Evolutionary conservation across 2,797 vertebrate species (phyloP).

Genomic region (Sebastes oblongus): DNA sequence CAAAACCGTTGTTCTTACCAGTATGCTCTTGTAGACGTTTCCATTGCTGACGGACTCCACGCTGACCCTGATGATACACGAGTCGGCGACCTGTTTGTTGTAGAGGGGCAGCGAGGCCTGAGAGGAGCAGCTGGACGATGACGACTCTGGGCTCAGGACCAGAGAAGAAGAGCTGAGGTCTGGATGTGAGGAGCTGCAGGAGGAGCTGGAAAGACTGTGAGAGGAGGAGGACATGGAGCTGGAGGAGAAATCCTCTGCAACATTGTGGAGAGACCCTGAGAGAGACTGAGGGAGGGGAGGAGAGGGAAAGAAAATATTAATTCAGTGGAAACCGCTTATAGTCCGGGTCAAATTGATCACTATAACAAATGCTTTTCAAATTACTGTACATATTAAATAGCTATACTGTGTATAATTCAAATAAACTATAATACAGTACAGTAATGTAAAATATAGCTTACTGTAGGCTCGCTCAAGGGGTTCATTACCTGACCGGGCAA

Average conservation of each 20-base stretch:
- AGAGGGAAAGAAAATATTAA: background rate
- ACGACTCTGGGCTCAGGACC: constrained; percentile 46
- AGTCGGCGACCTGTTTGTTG: constrained; percentile 84
- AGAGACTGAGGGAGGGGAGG: constrained; percentile 64
- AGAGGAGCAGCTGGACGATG: constrained; percentile 53
- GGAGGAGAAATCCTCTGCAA: constrained; percentile 67
- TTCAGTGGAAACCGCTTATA: no score
- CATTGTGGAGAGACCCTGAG: constrained; percentile 78
- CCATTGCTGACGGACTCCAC: constrained; percentile 83
- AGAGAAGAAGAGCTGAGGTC: constrained; percentile 73
- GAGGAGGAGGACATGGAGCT: constrained; percentile 47
- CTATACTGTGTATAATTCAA: background rate
- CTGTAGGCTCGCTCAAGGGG: no score
- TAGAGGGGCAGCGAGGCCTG: constrained; percentile 65
- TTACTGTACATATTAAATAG: background rate
- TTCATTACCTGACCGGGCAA: no score
- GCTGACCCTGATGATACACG: constrained; percentile 87
- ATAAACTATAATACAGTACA: background rate
- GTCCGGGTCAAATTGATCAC: background rate
- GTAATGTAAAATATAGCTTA: no score
- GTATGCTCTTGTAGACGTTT: constrained; percentile 91
- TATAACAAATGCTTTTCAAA: background rate
- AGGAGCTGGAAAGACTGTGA: constrained; percentile 63
- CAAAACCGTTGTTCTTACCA: constrained; percentile 78
- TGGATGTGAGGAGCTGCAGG: constrained; percentile 73